Base-by-base conservation (phyloP, 2,888 invertebrate genomes). In the Eudiplozoon nipponicum region DNA sequence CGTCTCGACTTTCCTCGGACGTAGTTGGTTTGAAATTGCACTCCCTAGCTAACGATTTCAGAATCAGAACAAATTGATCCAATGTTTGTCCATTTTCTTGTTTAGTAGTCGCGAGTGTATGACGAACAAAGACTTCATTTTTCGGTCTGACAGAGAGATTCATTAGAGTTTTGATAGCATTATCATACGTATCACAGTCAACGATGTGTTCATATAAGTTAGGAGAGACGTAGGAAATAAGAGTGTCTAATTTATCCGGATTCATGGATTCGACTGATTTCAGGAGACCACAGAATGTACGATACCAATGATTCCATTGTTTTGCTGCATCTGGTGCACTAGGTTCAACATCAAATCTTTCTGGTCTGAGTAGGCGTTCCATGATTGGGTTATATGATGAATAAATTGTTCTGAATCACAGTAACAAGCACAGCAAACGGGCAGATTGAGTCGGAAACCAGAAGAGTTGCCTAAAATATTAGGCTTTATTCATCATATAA, bases 111-210 rank as follows among this genome's bases (percentile, higher is more conserved):
- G 26, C 26, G 7, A 36, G 22, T n/a, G 17, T n/a, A 26, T 36
- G 23, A 23, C 22, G 26, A 5, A n/a, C 22, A 36, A 36, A 34
- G 11, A 28, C 26, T 36, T 36, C 36, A 36, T 36, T 36, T 26
- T 26, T 3, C 5, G 19, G 9, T 36, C 15, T 36, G n/a, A 11
- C 21, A 28, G 17, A 36, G 9, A 36, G 17, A 17, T 22, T 18
- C 17, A 9, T 26, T 4, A 35, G 36, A n/a, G 11, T n/a, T 11
- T 26, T 19, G 26, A 36, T 36, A 22, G 28, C 26, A 23, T 7
- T 11, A 9, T 22, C n/a, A 36, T 36, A 36, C 18, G 11, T 26
- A 18, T 22, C 22, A 36, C 36, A 36, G 22, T 36, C 36, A 11
- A 15, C 7, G 17, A 36, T 36, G 26, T 23, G 22, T 28, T 36